Evolutionary conservation across 2,113 vertebrate species (phyloP).

Genomic region (Todiramphus chloris): DNA sequence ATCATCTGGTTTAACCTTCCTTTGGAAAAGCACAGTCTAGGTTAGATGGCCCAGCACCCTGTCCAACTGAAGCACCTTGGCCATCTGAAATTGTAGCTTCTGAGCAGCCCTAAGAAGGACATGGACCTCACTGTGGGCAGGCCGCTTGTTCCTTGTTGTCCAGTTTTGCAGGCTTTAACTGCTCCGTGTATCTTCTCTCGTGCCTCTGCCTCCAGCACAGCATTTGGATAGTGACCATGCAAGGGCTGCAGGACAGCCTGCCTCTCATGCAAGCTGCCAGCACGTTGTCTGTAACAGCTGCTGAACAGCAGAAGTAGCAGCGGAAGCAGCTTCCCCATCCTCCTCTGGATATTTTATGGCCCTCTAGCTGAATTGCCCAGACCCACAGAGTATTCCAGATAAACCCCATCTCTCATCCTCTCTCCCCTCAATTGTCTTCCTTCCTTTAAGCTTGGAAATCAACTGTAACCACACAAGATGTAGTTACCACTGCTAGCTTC

Average conservation of each 20-base stretch:
- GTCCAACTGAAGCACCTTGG: background rate
- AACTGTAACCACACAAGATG: background rate
- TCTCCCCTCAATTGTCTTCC: background rate
- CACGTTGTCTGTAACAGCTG: background rate
- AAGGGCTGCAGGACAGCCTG: background rate
- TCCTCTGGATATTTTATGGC: background rate
- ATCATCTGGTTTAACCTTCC: background rate
- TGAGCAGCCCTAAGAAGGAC: background rate
- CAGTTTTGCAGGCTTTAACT: background rate
- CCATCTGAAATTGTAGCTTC: background rate
- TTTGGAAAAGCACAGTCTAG: background rate
- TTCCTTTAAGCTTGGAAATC: background rate
- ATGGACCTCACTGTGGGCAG: background rate
- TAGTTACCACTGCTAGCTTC: background rate
- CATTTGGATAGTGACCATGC: background rate
- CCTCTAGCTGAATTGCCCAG: background rate
- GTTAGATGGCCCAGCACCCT: background rate
- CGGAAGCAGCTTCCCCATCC: background rate
- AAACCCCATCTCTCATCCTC: background rate
- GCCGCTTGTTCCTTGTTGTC: background rate
- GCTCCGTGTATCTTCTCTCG: background rate
- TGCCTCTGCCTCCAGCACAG: fast-evolving
- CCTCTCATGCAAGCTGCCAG: background rate
- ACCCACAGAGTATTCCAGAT: background rate
- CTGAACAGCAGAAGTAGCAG: background rate